Evolutionary conservation across 2,797 vertebrate genomes (phyloP).

Genomic region (Glyptemys insculpta): DNA sequence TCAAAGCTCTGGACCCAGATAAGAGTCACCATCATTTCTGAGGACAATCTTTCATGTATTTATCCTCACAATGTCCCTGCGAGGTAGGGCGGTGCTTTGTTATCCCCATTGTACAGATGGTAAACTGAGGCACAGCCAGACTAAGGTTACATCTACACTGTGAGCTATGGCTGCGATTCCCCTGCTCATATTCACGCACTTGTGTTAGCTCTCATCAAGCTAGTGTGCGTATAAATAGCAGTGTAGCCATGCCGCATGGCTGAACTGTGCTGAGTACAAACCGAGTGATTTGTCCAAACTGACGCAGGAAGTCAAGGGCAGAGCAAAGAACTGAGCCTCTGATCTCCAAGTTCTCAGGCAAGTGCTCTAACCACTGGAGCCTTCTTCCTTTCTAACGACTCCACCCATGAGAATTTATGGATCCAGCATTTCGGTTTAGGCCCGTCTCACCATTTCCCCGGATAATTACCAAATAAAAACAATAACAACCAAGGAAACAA

Average conservation of each 20-base stretch:
- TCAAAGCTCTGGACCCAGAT: not conserved
- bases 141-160: not conserved
- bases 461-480: not conserved
- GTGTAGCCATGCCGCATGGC: not conserved
- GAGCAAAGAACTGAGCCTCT: not conserved
- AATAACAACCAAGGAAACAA: not conserved
- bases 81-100: not conserved
- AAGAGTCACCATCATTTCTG: not conserved
- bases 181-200: not conserved
- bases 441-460: not conserved
- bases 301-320: not conserved
- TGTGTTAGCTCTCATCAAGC: not conserved
- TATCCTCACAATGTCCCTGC: not conserved
- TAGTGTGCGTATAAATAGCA: not conserved
- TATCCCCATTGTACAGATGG: not conserved
- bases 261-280: not conserved
- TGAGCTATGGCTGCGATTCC: not conserved
- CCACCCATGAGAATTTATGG: not conserved
- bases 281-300: not conserved
- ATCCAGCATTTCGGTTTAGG: not conserved
- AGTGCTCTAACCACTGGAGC: not conserved
- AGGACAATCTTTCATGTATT: not conserved
- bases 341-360: not conserved
- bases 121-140: not conserved
- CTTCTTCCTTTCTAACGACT: not conserved